Percentiles rank a stretch among this genome's conserved stretches.
phyloP scores from a whole-genome alignment of 2,888 invertebrate species.

The Carabus problematicus region DNA sequence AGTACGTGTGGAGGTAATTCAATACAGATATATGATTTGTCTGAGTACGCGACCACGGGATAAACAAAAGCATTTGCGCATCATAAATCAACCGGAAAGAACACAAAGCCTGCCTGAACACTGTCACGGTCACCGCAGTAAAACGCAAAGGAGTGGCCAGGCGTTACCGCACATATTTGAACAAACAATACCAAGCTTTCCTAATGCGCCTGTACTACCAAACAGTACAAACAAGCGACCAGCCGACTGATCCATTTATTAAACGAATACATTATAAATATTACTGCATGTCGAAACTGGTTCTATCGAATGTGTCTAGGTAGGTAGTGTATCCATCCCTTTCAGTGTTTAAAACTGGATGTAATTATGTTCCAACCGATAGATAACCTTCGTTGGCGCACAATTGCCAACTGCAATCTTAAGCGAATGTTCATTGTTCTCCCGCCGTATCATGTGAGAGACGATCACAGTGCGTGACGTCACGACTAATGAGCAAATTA shows the following conservation, averaged over 20 bases:
- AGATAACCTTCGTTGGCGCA: too few species aligned
- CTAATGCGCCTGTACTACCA: too few species aligned
- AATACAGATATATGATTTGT: slow-evolving; percentile 15
- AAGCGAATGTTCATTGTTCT: slow-evolving; percentile 4
- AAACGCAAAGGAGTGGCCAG: slow-evolving; percentile 13
- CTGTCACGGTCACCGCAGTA: slow-evolving; percentile 7
- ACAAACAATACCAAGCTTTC: slow-evolving; percentile 2
- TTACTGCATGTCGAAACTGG: too few species aligned
- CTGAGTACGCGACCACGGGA: slow-evolving; percentile 23
- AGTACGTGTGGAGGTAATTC: slow-evolving; percentile 2
- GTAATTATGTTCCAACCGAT: too few species aligned
- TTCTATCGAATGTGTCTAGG: too few species aligned
- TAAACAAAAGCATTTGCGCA: slow-evolving; percentile 39
- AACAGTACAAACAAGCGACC: too few species aligned
- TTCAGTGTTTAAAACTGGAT: too few species aligned
- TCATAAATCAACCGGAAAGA: slow-evolving; percentile 39
- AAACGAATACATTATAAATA: too few species aligned
- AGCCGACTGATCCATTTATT: too few species aligned
- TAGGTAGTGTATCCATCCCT: too few species aligned
- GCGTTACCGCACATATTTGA: slow-evolving; percentile 12
- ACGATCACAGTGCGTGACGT: slow-evolving; percentile 15
- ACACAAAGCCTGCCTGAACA: slow-evolving; percentile 28
- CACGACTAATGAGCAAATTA: slow-evolving; percentile 22
- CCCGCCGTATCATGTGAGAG: slow-evolving; percentile 8
- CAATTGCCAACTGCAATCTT: neutral